Evolutionary conservation across 2,113 vertebrate species (phyloP).

Genomic region (Phoenicopterus ruber): DNA sequence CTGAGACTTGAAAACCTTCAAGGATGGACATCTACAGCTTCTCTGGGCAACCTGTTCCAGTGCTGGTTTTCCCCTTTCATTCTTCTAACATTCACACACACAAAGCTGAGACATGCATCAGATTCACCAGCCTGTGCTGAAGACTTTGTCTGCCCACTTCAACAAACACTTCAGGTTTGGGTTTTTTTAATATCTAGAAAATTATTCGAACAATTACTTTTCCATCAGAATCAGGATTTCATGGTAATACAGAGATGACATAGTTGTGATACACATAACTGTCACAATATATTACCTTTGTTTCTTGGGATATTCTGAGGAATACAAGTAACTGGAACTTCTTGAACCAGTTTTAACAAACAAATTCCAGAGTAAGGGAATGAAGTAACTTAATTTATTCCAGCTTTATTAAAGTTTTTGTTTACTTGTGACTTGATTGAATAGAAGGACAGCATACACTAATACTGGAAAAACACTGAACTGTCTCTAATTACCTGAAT

Average conservation of each 20-base stretch:
- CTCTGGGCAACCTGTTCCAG: neutral
- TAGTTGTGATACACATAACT: neutral
- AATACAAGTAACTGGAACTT: neutral
- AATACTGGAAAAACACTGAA: neutral
- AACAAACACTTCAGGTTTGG: neutral
- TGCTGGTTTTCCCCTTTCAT: neutral
- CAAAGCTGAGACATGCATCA: neutral
- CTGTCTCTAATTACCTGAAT: neutral
- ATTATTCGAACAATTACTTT: neutral
- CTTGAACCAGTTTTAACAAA: neutral
- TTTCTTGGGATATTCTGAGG: neutral
- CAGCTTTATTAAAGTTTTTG: neutral
- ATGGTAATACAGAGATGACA: neutral
- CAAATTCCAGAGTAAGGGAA: neutral
- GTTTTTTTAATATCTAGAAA: neutral
- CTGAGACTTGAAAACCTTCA: neutral
- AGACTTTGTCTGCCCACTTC: neutral
- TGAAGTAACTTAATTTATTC: neutral
- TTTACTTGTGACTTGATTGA: neutral
- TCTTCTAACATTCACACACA: neutral
- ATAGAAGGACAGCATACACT: neutral
- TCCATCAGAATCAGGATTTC: neutral
- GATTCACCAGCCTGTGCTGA: neutral
- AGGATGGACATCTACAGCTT: neutral
- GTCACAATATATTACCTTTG: neutral